Evolutionary conservation across 2,888 invertebrate species (phyloP), one percentile per base, ranked within the genome.

Genomic region (Phyto melanocephala): DNA sequence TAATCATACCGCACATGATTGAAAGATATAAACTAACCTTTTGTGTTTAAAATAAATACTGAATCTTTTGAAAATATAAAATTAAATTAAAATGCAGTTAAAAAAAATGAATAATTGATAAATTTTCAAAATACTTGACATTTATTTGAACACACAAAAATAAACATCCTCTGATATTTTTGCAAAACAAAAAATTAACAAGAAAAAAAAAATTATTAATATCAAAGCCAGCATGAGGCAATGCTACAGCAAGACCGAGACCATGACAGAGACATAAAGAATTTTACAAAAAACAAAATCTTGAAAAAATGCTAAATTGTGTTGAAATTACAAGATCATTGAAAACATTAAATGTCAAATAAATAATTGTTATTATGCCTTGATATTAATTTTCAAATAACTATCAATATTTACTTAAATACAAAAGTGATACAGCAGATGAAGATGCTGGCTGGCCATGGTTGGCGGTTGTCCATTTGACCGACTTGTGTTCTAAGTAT

Each of bases 251-350:
- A 28, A 28, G 28, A 28, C 28, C 28, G 28, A 75, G 82, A 82
- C 82, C 82, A 71, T 82, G 82, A 79, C 82, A 79, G 71, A 82
- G 82, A 79, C 82, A 76, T 33, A 75, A 78, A 76, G 63, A 74
- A 81, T 37, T 22, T 63, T 60, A 42, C 3, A 15, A 42, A 65
- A 62, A 42, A 45, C 15, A 54, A 24, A 10, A 50, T 24, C 50
- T 50, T 37, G 42, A 33, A 3, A 40, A 22, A 60, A 60, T 6
- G 6, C 4, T 28, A 28, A 60, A 40, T 10, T 63, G 56, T 50
- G 62, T 47, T 81, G 33, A 78, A 63, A 74, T 60, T 71, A 79
- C 82, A 82, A 82, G 82, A 82, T 82, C 82, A 82, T 79, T 76
- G 82, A 70, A 75, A 76, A 79, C 78, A 79, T 67, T 63, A 82